Percentiles rank a stretch among this genome's conserved stretches.
phyloP scores from a whole-genome alignment of 2,888 invertebrate genomes.

The Drosophila helvetica region DNA sequence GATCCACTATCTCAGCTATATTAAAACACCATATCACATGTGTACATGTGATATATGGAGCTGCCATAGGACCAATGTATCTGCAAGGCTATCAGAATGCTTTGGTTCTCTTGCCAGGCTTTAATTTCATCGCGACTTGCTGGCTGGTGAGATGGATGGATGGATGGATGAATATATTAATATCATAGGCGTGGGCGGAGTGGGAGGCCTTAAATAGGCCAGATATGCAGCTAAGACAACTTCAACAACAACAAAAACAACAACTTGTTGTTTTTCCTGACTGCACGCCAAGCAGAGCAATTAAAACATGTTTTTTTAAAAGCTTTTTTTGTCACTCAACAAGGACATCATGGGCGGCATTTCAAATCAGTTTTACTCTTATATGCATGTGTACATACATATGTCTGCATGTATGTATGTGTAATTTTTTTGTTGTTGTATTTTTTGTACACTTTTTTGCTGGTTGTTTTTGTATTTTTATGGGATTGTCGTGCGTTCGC shows the following conservation, averaged over 20 bases:
- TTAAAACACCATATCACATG: background rate
- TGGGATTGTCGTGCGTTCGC: constrained; percentile 16
- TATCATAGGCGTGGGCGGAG: constrained; percentile 34
- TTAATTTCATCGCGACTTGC: background rate
- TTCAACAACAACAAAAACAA: constrained; percentile 33
- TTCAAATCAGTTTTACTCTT: constrained; percentile 22
- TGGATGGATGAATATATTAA: constrained; percentile 31
- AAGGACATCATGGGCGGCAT: constrained; percentile 59
- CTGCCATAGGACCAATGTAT: background rate
- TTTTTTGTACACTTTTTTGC: constrained; percentile 25
- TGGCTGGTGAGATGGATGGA: background rate
- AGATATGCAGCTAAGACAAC: constrained; percentile 35
- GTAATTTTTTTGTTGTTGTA: constrained; percentile 16
- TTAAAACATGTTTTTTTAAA: constrained; percentile 32
- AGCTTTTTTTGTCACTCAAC: constrained; percentile 41
- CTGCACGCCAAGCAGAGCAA: constrained; percentile 35
- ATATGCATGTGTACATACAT: constrained; percentile 5
- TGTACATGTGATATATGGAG: background rate
- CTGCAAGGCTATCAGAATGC: background rate
- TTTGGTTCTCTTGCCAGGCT: background rate
- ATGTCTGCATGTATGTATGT: background rate
- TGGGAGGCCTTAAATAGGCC: constrained; percentile 59
- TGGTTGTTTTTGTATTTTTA: constrained; percentile 33
- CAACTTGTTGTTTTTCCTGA: constrained; percentile 41
- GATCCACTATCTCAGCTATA: background rate